These are phyloP conservation scores for Spheniscus mendiculus DNA, from an alignment of 2,113 vertebrate species.

Conservation along the genomic window DNA sequence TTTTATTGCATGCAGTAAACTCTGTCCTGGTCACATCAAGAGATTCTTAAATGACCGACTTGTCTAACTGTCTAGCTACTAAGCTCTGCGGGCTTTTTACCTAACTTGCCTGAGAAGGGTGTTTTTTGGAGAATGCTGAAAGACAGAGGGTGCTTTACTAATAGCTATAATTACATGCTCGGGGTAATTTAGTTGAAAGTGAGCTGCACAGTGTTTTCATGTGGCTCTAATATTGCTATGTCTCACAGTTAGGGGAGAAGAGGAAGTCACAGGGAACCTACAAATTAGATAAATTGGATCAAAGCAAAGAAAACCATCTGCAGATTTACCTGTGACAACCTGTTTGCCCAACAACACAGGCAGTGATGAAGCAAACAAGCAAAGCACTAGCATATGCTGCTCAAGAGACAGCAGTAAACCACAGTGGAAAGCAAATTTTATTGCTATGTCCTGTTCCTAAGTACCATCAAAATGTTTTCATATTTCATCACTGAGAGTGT, in stretches of 20 bases:
- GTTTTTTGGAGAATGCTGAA: not conserved
- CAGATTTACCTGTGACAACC: constrained; percentile 64
- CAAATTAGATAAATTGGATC: not conserved
- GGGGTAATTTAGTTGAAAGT: constrained; percentile 32
- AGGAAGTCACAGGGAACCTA: not conserved
- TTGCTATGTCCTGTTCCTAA: constrained; percentile 15
- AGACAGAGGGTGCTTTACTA: constrained; percentile 20
- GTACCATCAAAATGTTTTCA: constrained; percentile 39
- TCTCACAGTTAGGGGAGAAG: not conserved
- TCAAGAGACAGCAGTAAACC: constrained; percentile 53
- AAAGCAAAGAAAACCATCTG: constrained; percentile 44
- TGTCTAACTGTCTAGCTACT: not conserved
- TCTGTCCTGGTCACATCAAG: not conserved
- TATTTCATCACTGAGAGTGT: not conserved
- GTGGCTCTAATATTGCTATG: not conserved
- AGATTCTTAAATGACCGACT: not conserved
- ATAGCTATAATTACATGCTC: constrained; percentile 7
- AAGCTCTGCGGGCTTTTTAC: not conserved
- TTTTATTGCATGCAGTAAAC: not conserved
- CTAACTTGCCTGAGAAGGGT: not conserved
- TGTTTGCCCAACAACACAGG: constrained; percentile 39
- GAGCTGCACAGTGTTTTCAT: not conserved
- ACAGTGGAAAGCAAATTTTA: constrained; percentile 3
- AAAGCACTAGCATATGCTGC: constrained; percentile 57
- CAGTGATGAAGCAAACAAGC: constrained; percentile 32